Evolutionary conservation across 2,797 vertebrate species (phyloP), one percentile per base, ranked within the genome.

Genomic region (Falco cherrug): DNA sequence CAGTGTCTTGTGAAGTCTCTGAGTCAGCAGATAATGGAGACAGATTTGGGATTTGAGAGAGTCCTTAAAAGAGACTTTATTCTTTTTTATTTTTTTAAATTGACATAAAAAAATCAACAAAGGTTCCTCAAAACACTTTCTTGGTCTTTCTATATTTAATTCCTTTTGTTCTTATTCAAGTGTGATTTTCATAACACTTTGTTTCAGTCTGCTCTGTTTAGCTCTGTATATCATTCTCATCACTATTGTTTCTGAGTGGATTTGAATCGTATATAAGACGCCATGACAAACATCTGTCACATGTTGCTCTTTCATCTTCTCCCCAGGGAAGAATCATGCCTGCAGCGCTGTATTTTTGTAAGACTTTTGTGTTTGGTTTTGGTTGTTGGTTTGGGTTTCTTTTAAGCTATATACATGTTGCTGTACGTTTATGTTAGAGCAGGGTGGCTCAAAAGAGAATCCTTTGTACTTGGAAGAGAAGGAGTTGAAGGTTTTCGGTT

Each of bases 11-110:
- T 94, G 94, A 97, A 96, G 84, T 89, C 47, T 93, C 94, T 89
- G 92, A 95, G 88, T 97, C 96, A 97, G 95, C 96, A 96, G 78
- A 93, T 96, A 94, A 88, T 83, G 89, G 73, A 95, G 84, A 80
- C 78, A 81, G 93, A 95, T 92, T 71, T 78, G 65, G 88, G 50
- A 84, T 83, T 92, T 89, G 74, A 92, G 41, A 79, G 56, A 79
- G 45, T 74, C 21, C 45, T 96, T 80, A 87, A 71, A 91, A 92
- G 74, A 65, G 64, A 74, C 21, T 93, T 93, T 69, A 53, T 91
- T 94, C 15, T 87, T 8, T 18, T 45, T 45, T 45, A 39, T 87
- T 88, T 59, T 54, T 67, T 63, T 74, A 73, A 91, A 77, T 81
- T 76, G 81, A 54, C 78, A 54, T 87, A 47, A 54, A 89, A 89